Evolutionary conservation across 2,888 invertebrate species (phyloP), one percentile per base, ranked within the genome.

Genomic region (Drosophila atripex): DNA sequence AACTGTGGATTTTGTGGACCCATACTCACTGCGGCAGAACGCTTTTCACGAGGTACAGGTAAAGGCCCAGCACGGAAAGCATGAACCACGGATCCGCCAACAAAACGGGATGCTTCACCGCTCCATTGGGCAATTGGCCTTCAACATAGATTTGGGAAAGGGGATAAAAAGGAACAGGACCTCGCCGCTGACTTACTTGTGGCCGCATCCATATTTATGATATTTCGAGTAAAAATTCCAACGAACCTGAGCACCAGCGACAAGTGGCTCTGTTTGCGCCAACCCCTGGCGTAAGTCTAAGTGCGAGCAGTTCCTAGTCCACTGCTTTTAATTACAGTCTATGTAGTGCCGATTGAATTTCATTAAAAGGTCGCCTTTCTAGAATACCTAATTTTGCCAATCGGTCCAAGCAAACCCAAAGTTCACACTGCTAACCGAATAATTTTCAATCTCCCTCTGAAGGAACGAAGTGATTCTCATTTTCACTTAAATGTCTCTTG

Each of bases 401-500:
- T 12, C 14, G 30, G 45, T 43, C 7, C 5, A 11, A 32, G 49
- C 25, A 32, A 45, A 23, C n/a, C 14, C n/a, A 35, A 35, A 35
- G 35, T 35, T 35, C 35, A 6, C n/a, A 6, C n/a, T n/a, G 4
- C 1, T 35, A 35, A n/a, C 35, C 35, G 35, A 35, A 35, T 35
- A 35, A n/a, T 14, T 35, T 12, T n/a, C 0, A 14, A 45, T 8
- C 25, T 28, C 49, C 28, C 9, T 28, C 28, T 28, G 28, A 28
- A 8, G 7, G 25, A 8, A 8, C 28, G 28, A 2, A 7, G 8
- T 8, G 25, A 28, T 28, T 28, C 1, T 28, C 2, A 8, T 9
- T 28, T 28, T 2, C 28, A 28, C 7, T 2, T 9, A 3, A 47
- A 3, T 61, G 49, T 80, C 79, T 61, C 71, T 94, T 94, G 18